A percentile compares a stretch with the other conserved stretches of the same genome.
Conservation (phyloP, 2,888 invertebrate genomes). For the Ichneumon xanthorius region DNA sequence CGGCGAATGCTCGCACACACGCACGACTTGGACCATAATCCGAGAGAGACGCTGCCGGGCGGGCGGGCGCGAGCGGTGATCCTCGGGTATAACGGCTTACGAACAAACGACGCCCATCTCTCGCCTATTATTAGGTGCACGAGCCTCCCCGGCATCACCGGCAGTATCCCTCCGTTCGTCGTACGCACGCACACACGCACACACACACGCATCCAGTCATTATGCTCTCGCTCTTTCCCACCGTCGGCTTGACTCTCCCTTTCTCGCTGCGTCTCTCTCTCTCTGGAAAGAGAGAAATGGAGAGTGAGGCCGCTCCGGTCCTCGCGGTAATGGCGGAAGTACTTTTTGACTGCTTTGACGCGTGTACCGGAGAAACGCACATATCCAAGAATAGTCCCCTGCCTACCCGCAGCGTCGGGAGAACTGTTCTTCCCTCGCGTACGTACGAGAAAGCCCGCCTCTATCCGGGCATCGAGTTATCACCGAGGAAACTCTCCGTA, state of each 20-base stretch:
- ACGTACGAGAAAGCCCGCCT: background rate
- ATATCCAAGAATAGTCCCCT: constrained; percentile 66
- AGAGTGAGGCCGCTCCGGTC: constrained; percentile 29
- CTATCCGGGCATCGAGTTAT: background rate
- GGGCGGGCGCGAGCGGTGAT: constrained; percentile 22
- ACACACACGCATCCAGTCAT: background rate
- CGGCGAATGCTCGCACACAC: background rate
- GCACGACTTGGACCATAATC: background rate
- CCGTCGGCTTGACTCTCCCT: background rate
- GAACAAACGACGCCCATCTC: constrained; percentile 65
- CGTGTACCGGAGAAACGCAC: constrained; percentile 61
- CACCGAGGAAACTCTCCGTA: background rate
- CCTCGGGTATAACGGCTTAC: constrained; percentile 56
- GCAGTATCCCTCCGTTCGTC: background rate
- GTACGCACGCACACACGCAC: background rate
- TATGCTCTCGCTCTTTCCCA: background rate
- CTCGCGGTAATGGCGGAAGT: constrained; percentile 69
- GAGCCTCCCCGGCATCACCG: constrained; percentile 21
- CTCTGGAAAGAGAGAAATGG: too few relatives aligned
- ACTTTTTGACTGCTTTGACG: constrained; percentile 65
- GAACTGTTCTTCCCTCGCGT: background rate
- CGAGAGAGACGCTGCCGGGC: constrained; percentile 6
- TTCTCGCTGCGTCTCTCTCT: constrained; percentile 4
- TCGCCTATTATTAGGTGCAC: constrained; percentile 69
- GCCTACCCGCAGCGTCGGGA: constrained; percentile 1